Percentiles rank a stretch among this genome's conserved stretches.
These are phyloP conservation scores for Baronia brevicornis DNA, from an alignment of 2,888 invertebrate species.

Conservation along the genomic window DNA sequence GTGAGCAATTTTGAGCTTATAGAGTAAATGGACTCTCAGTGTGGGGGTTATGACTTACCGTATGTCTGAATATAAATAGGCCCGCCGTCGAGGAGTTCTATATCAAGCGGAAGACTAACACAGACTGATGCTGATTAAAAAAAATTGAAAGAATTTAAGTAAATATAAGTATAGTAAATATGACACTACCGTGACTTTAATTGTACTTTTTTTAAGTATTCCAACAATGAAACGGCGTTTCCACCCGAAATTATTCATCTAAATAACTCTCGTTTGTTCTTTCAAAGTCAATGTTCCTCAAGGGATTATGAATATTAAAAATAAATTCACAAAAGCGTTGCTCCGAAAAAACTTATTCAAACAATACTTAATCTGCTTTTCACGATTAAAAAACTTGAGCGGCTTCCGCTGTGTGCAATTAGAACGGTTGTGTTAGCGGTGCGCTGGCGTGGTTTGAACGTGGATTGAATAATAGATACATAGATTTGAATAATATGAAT, in stretches of 20 bases:
- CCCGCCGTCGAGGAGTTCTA: no score
- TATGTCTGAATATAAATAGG: no score
- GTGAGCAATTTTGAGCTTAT: no score
- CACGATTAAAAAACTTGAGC: constrained; percentile 23
- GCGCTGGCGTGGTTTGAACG: constrained; percentile 10
- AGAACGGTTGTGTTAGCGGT: constrained; percentile 7
- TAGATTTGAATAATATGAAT: no score
- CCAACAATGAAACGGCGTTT: constrained; percentile 3
- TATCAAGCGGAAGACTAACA: no score
- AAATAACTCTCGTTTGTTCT: constrained; percentile 24
- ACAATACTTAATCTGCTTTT: constrained; percentile 27
- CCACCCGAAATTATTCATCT: constrained; percentile 17
- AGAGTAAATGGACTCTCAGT: no score
- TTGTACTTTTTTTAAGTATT: constrained; percentile 7
- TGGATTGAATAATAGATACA: no score
- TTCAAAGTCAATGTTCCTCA: constrained; percentile 26
- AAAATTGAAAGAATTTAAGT: no score
- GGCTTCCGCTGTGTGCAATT: constrained; percentile 17
- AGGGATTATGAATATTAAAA: constrained; percentile 20
- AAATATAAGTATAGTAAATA: not conserved
- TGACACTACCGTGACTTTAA: not conserved
- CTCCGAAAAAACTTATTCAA: constrained; percentile 24
- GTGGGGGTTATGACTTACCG: no score
- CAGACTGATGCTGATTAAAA: no score
- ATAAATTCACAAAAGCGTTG: constrained; percentile 29